Evolutionary conservation across 2,888 invertebrate species (phyloP).

Genomic region (Chesias legatella): DNA sequence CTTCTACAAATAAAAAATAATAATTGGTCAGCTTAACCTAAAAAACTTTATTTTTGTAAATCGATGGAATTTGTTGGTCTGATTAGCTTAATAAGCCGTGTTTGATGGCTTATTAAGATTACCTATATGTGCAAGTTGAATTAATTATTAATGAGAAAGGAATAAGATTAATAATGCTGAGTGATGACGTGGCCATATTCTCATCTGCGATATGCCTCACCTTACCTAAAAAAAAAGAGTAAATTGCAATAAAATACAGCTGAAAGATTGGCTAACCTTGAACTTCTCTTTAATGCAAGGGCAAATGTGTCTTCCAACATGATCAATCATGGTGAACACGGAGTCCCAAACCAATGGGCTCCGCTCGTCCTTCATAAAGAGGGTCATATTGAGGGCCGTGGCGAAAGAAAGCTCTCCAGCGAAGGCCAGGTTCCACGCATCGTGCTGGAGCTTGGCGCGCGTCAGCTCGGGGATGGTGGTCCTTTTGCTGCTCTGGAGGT

Average conservation of each 20-base stretch:
- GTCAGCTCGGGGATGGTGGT: conserved; percentile 84
- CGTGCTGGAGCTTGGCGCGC: conserved; percentile 87
- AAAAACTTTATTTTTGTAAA: too few species aligned
- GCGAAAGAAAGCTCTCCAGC: conserved; percentile 88
- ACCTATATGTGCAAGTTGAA: too few species aligned
- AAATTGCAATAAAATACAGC: too few species aligned
- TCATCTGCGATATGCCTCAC: too few species aligned
- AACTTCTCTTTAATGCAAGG: conserved; percentile 84
- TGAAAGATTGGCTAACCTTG: conserved; percentile 70
- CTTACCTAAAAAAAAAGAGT: too few species aligned
- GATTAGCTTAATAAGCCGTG: too few species aligned
- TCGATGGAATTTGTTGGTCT: too few species aligned
- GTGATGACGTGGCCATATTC: too few species aligned
- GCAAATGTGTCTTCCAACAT: conserved; percentile 86
- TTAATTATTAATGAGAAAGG: too few species aligned
- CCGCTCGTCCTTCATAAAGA: conserved; percentile 86
- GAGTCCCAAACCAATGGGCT: conserved; percentile 91
- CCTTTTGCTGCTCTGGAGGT: conserved; percentile 78
- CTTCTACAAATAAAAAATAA: conserved; percentile 62
- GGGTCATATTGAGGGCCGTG: conserved; percentile 88
- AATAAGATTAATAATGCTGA: too few species aligned
- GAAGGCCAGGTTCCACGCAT: conserved; percentile 89
- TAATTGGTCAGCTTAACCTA: too few species aligned
- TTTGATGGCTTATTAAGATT: too few species aligned
- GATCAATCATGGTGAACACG: conserved; percentile 90